Evolutionary conservation across 2,797 vertebrate genomes (phyloP), one percentile per base, ranked within the genome.

Genomic region (Alexandromys oeconomus): DNA sequence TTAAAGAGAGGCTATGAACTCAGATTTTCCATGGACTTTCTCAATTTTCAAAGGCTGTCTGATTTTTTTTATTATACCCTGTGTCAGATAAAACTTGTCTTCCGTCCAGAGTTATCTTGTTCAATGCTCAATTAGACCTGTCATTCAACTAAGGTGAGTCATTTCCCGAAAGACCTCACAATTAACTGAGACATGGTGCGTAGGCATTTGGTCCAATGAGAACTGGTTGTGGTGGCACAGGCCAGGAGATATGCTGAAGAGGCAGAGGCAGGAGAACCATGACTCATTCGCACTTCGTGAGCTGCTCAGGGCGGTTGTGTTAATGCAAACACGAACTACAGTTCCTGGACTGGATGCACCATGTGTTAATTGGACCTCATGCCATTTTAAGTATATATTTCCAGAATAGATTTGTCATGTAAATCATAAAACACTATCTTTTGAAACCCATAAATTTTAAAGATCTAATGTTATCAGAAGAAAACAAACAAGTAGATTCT

Each of bases 401-500:
- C 63, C 74, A 46, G 51, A 71, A 82, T 1, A 79, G 27, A 69
- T 11, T 89, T 71, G 37, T 84, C 57, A 25, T 54, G 9, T 29
- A 77, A 87, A 57, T 81, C 77, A 90, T 3, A 90, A 57, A 21
- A 59, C 17, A 80, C 5, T 80, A 46, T 27, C 54, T 87, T 93
- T 84, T 80, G 61, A 37, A 95, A 92, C 29, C 51, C 46, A 89
- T 74, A 69, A 40, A 81, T 34, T 73, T 86, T 51, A 54, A 67
- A 91, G 92, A 65, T 63, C 51, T 81, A 93, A 40, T 67, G 13
- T 63, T 92, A 93, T 40, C 69, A 54, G 29, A 76, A 46, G 37
- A 84, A 89, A 95, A 71, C 7, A 87, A 91, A 48, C 63, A 90
- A 90, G 13, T 51, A 80, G 85, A 79, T 77, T 74, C 80, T 96